Evolutionary conservation across 53 echinoderm and acorn worm genomes (phyloP).

Genomic region (Antedon mediterranea): DNA sequence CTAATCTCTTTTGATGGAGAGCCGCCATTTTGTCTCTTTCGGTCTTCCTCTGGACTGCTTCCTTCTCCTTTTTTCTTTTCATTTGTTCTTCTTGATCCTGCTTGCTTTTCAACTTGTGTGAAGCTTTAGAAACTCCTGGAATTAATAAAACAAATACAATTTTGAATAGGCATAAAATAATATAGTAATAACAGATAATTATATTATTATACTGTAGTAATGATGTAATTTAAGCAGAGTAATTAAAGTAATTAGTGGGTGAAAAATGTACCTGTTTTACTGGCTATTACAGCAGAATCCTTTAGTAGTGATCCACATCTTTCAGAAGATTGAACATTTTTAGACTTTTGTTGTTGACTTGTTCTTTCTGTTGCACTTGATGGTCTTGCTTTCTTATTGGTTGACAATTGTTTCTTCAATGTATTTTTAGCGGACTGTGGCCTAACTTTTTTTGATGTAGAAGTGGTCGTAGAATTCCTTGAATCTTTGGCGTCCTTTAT

Average conservation of each 20-base stretch:
- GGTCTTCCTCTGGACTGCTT: conserved; percentile 12
- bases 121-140: conserved; percentile 30
- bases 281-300: background rate
- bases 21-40: conserved; percentile 42
- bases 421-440: background rate
- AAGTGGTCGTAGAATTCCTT: no score
- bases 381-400: background rate
- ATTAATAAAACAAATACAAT: background rate
- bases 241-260: no score
- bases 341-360: background rate
- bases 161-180: no score
- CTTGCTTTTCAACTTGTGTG: conserved; percentile 27
- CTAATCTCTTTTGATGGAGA: conserved; percentile 13
- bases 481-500: no score
- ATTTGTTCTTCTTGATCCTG: conserved; percentile 25
- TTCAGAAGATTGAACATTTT: background rate
- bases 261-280: background rate
- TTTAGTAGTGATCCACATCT: background rate
- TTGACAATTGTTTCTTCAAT: background rate
- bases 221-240: no score
- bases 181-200: no score
- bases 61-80: conserved; percentile 18
- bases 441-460: background rate
- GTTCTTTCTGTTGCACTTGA: background rate
- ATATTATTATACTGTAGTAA: no score